Evolutionary conservation across 2,888 invertebrate species (phyloP).

Genomic region (Leptopilina myrica): DNA sequence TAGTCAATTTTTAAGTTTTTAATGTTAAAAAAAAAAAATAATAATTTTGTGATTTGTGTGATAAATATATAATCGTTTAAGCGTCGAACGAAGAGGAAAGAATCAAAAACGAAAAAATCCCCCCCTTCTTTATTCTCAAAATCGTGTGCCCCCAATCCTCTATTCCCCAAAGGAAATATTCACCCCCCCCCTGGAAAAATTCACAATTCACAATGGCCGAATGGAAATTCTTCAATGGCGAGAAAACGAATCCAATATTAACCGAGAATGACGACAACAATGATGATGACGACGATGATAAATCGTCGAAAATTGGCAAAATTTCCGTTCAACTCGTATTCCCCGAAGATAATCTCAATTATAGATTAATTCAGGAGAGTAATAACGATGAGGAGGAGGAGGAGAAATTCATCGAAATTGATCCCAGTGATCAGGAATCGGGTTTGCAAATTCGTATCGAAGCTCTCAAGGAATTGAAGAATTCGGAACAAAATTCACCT

Average conservation of each 20-base stretch:
- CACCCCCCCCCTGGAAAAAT: too few species aligned
- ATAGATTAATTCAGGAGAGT: not conserved
- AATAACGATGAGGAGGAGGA: not conserved
- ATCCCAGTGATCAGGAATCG: conserved; percentile 48
- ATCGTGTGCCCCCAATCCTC: conserved; percentile 37
- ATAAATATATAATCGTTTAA: conserved; percentile 10
- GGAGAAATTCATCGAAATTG: not conserved
- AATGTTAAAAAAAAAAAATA: conserved; percentile 28
- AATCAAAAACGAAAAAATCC: conserved; percentile 7
- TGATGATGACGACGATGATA: conserved; percentile 30
- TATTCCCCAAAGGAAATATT: too few species aligned
- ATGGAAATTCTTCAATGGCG: conserved; percentile 70
- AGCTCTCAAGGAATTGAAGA: conserved; percentile 62
- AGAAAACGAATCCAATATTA: conserved; percentile 53
- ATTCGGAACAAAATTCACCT: conserved; percentile 53
- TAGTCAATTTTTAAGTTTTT: conserved; percentile 59
- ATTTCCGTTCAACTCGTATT: not conserved
- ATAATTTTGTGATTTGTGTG: conserved; percentile 41
- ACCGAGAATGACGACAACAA: conserved; percentile 42
- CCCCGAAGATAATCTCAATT: not conserved
- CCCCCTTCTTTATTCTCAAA: not conserved
- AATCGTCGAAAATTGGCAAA: conserved; percentile 8
- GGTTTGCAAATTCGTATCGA: conserved; percentile 64
- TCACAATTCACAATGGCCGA: conserved; percentile 66
- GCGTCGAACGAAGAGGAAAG: conserved; percentile 3